Percentiles rank a stretch among this genome's conserved stretches.
Evolutionary conservation across 2,113 vertebrate species (phyloP).

Genomic region (Lota lota): DNA sequence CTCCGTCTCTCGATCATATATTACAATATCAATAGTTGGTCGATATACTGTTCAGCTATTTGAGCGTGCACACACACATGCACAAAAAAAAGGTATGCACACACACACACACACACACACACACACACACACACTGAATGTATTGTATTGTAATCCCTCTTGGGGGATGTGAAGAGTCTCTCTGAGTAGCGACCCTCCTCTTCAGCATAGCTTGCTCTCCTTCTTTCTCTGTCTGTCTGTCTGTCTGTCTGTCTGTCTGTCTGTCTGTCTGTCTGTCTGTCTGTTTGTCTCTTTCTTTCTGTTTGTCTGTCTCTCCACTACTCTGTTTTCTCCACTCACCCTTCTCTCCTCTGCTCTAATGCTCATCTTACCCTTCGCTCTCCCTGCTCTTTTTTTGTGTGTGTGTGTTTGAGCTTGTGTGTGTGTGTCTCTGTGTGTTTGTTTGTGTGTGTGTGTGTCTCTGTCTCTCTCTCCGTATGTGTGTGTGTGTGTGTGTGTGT

Average conservation of each 20-base stretch:
- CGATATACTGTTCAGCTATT: too few species aligned
- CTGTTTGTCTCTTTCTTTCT: slow-evolving; percentile 33
- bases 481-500: slow-evolving; percentile 5
- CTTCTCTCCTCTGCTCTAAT: not conserved
- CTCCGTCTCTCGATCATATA: too few species aligned
- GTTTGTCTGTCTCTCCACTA: slow-evolving; percentile 37
- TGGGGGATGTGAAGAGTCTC: slow-evolving; percentile 19
- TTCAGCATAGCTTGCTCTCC: slow-evolving; percentile 17
- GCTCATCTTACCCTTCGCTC: too few species aligned
- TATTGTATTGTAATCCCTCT: slow-evolving; percentile 16
- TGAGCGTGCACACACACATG: slow-evolving; percentile 1
- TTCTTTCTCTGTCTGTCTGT: too few species aligned
- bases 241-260: too few species aligned
- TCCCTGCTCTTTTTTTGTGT: too few species aligned
- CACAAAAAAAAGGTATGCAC: not conserved
- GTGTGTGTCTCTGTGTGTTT: slow-evolving; percentile 5
- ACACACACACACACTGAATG: not conserved
- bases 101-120: slow-evolving; percentile 11
- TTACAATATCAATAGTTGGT: too few species aligned
- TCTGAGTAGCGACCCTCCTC: slow-evolving; percentile 37
- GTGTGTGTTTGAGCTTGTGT: too few species aligned
- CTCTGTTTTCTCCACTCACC: slow-evolving; percentile 12
- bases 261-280: not conserved
- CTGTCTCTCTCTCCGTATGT: not conserved
- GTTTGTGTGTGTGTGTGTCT: not conserved